Percentiles rank a stretch among this genome's conserved stretches.
phyloP scores from a whole-genome alignment of 1,140 invertebrate species.

The Drosophila obscura region DNA sequence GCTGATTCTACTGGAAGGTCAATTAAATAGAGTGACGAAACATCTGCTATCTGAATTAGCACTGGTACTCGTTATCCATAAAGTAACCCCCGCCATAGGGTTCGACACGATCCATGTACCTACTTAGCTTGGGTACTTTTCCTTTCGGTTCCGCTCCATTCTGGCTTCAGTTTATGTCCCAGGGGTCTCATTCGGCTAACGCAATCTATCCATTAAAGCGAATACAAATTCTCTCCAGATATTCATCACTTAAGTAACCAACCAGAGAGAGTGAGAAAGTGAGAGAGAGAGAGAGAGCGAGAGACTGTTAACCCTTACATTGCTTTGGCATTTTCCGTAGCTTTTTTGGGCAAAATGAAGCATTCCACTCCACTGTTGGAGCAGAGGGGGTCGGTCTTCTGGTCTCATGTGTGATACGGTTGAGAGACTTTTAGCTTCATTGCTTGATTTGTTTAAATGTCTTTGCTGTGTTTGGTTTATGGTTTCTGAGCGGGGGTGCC shows the following conservation, averaged over 20 bases:
- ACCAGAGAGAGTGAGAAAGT: not conserved
- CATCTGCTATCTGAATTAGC: slow-evolving; percentile 48
- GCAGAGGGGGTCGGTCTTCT: slow-evolving; percentile 12
- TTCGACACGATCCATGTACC: not conserved
- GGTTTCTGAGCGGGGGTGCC: slow-evolving; percentile 45
- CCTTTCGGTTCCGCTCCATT: too few relatives aligned
- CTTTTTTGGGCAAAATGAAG: slow-evolving; percentile 73
- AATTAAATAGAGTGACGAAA: slow-evolving; percentile 44
- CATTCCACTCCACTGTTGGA: slow-evolving; percentile 42
- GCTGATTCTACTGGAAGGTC: slow-evolving; percentile 44
- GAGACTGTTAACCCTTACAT: slow-evolving; percentile 30
- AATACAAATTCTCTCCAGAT: slow-evolving; percentile 54
- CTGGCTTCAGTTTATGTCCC: slow-evolving; percentile 10
- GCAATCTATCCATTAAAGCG: slow-evolving; percentile 50
- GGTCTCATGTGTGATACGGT: slow-evolving; percentile 68
- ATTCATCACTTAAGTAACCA: slow-evolving; percentile 70
- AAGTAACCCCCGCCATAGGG: not conserved
- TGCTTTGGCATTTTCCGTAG: slow-evolving; percentile 55
- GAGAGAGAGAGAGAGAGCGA: too few relatives aligned
- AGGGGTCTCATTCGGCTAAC: slow-evolving; percentile 37
- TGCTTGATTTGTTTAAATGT: slow-evolving; percentile 81
- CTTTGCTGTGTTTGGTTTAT: slow-evolving; percentile 82
- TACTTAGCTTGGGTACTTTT: slow-evolving; percentile 9
- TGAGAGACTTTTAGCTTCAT: slow-evolving; percentile 79
- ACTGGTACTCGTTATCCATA: not conserved